Percentiles rank a stretch among this genome's conserved stretches.
Conservation (phyloP, 2,113 vertebrate genomes). For the Ammospiza nelsoni region DNA sequence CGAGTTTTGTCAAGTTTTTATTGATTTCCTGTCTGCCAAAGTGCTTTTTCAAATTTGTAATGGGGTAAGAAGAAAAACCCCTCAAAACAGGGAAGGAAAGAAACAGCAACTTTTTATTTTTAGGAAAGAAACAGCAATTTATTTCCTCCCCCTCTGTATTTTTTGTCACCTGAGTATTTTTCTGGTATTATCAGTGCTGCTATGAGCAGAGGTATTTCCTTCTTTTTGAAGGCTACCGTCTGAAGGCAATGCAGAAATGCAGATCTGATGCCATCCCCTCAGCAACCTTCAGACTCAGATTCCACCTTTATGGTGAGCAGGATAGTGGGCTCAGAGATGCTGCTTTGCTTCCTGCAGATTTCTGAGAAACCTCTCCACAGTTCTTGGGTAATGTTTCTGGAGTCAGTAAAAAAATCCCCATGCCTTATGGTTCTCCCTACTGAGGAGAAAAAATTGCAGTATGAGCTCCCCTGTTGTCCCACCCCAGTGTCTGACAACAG, state of each 20-base stretch:
- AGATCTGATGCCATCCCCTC: background rate
- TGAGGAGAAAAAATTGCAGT: background rate
- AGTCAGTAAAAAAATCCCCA: background rate
- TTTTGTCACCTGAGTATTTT: background rate
- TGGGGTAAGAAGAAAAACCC: background rate
- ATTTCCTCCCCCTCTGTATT: background rate
- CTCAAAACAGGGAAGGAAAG: background rate
- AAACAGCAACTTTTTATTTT: background rate
- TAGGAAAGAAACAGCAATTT: background rate
- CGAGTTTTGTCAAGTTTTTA: background rate
- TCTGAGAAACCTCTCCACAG: fast-evolving
- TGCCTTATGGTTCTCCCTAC: background rate
- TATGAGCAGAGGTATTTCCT: background rate
- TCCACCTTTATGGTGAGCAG: background rate
- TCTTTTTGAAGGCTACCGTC: background rate
- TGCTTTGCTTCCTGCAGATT: background rate
- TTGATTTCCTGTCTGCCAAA: background rate
- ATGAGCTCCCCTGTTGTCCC: background rate
- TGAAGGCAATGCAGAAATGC: background rate
- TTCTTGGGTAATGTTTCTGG: background rate
- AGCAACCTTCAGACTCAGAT: background rate
- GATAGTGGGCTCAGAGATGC: background rate
- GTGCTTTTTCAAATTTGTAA: background rate
- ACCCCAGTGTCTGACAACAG: background rate
- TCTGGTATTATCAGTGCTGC: background rate